A percentile compares a stretch with the other conserved stretches of the same genome.
phyloP scores from a whole-genome alignment of 2,888 invertebrate genomes.

The Tiliacea aurago region DNA sequence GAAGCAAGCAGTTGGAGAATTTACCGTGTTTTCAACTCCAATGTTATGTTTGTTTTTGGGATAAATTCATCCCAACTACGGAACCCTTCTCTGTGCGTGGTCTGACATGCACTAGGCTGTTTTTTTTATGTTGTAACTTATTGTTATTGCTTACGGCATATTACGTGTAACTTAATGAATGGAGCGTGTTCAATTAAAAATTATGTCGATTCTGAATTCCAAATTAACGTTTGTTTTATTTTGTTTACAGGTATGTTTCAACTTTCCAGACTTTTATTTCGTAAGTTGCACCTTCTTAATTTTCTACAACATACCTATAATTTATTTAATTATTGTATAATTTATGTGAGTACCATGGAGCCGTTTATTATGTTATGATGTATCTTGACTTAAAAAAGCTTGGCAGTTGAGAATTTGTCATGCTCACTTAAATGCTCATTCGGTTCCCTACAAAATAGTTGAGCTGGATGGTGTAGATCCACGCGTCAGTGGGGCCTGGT shows the following conservation, averaged over 20 bases:
- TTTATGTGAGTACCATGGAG: too few relatives aligned
- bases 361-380: too few relatives aligned
- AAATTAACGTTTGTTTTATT: conserved; percentile 65
- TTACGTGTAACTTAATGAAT: conserved; percentile 31
- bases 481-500: too few relatives aligned
- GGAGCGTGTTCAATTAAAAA: conserved; percentile 42
- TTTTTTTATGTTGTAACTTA: conserved; percentile 11
- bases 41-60: neutral
- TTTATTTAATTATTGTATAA: too few relatives aligned
- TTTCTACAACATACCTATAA: neutral
- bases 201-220: conserved; percentile 47
- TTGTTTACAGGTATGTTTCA: conserved; percentile 61
- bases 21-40: neutral
- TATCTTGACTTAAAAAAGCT: too few relatives aligned
- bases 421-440: too few relatives aligned
- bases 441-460: too few relatives aligned
- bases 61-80: neutral
- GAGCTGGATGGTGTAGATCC: too few relatives aligned
- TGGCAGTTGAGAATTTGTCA: too few relatives aligned
- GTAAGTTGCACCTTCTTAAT: conserved; percentile 30
- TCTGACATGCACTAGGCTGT: neutral
- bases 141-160: conserved; percentile 44
- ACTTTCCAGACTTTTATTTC: neutral
- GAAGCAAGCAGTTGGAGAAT: too few relatives aligned
- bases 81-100: neutral